Evolutionary conservation across 2,113 vertebrate species (phyloP).

Genomic region (Sebastes schlegelii): DNA sequence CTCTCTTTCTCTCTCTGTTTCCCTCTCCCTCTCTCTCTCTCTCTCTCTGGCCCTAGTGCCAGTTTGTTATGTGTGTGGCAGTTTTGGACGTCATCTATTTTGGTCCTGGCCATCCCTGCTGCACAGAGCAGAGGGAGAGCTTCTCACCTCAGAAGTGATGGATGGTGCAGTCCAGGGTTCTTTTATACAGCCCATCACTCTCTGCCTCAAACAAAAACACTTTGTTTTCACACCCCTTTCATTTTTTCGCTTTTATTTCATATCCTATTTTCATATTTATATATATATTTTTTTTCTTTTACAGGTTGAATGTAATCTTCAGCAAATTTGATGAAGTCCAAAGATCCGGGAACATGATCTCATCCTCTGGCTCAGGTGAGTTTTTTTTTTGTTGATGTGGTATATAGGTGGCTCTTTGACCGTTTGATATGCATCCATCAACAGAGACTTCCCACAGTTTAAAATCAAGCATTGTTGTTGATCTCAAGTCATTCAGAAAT

Average conservation of each 20-base stretch:
- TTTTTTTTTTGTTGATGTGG: constrained; percentile 6
- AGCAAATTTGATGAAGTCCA: constrained; percentile 98
- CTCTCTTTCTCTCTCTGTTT: not conserved
- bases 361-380: constrained; percentile 90
- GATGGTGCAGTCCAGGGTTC: constrained; percentile 1
- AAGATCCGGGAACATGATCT: constrained; percentile 97
- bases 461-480: not conserved
- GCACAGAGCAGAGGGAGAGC: constrained; percentile 19
- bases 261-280: too few species aligned
- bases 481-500: not conserved
- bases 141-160: constrained; percentile 22
- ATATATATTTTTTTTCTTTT: not conserved
- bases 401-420: not conserved
- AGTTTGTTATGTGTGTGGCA: constrained; percentile 31
- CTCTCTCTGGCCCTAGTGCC: constrained; percentile 17
- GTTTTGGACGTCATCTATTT: constrained; percentile 43
- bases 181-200: not conserved
- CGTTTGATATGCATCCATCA: not conserved
- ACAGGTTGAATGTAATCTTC: constrained; percentile 98
- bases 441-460: not conserved
- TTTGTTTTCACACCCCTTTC: too few species aligned
- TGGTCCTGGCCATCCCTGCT: constrained; percentile 21
- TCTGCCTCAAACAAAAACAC: not conserved
- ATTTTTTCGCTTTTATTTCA: too few species aligned
- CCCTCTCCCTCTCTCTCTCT: not conserved